Conservation (phyloP, 2,888 invertebrate genomes). For the Drosophila niveifrons region DNA sequence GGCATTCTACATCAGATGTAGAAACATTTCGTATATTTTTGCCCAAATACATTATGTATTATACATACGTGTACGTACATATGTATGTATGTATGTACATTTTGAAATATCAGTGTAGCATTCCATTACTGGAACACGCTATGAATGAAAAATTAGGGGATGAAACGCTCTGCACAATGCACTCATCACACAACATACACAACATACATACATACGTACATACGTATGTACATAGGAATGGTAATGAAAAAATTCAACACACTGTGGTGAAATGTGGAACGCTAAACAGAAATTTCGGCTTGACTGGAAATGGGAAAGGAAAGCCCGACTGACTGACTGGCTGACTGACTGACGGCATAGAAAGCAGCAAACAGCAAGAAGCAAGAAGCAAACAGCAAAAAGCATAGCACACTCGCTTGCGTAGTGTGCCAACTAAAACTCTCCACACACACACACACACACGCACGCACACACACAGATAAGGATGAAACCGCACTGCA, state of each 20-base stretch:
- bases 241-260: constrained; percentile 58
- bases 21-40: constrained; percentile 33
- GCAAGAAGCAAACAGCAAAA: not conserved
- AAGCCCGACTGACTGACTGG: constrained; percentile 9
- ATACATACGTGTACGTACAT: not conserved
- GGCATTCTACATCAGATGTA: not conserved
- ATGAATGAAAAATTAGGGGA: constrained; percentile 75
- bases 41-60: constrained; percentile 1
- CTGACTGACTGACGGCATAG: not conserved
- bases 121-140: constrained; percentile 74
- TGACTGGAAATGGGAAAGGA: constrained; percentile 46
- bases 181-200: constrained; percentile 3
- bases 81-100: constrained; percentile 19
- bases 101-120: constrained; percentile 56
- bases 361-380: too few species aligned
- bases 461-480: constrained; percentile 27
- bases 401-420: constrained; percentile 1
- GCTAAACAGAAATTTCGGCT: constrained; percentile 35
- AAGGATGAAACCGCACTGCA: constrained; percentile 13
- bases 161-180: constrained; percentile 47
- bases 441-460: constrained; percentile 23
- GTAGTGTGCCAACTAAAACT: constrained; percentile 26
- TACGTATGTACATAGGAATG: constrained; percentile 28
- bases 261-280: constrained; percentile 58
- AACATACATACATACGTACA: constrained; percentile 4